These are phyloP conservation scores for Corynorhinus townsendii DNA, from an alignment of 2,113 vertebrate species.

Conservation along the genomic window DNA sequence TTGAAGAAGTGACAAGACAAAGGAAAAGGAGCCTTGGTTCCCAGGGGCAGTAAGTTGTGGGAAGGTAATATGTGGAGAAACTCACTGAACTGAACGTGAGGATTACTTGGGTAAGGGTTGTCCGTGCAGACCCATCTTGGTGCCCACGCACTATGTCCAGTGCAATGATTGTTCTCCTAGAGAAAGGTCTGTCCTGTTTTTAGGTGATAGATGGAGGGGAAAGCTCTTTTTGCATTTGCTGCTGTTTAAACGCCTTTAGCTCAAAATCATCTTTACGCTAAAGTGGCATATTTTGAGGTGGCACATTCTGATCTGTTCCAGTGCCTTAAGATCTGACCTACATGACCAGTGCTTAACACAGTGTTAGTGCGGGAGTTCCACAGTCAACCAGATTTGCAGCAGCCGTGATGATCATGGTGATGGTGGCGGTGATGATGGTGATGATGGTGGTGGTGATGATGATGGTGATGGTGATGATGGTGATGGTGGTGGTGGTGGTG, in stretches of 20 bases:
- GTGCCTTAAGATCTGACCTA: background rate
- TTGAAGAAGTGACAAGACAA: background rate
- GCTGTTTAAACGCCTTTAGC: background rate
- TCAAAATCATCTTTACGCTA: background rate
- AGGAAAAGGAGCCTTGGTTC: background rate
- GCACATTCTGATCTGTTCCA: background rate
- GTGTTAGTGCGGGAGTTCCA: no score
- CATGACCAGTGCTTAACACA: background rate
- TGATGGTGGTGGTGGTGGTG: background rate
- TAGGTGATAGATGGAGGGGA: background rate
- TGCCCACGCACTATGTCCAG: background rate
- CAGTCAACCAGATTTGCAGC: background rate
- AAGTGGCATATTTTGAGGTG: background rate
- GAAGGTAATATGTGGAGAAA: background rate
- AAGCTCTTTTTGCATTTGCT: background rate
- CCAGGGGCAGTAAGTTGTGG: background rate
- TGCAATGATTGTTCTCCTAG: background rate
- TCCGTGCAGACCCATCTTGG: background rate
- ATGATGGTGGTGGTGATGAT: background rate
- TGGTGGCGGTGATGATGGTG: background rate
- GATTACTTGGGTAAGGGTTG: background rate
- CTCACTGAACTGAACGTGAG: background rate
- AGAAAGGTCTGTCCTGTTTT: background rate
- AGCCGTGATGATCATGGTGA: background rate
- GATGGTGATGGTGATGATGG: background rate